Conservation (phyloP, 2,888 invertebrate genomes). For the Hydropsyche betteni region DNA sequence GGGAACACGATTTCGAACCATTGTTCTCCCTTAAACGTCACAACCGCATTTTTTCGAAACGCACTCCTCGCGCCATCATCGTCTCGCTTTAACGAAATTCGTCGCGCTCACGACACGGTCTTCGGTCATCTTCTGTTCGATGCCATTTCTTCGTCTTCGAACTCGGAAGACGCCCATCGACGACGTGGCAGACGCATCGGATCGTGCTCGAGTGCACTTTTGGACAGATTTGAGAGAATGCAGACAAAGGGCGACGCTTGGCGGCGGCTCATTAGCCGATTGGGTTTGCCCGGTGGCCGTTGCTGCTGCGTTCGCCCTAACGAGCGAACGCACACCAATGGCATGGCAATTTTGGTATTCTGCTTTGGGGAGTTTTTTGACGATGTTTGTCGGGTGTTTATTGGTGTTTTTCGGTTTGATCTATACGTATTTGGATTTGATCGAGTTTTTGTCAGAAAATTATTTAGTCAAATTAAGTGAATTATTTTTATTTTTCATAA, state of each 20-base stretch:
- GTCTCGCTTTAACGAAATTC: too few relatives aligned
- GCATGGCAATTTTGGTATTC: conserved; percentile 18
- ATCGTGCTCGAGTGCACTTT: neutral
- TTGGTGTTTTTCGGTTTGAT: neutral
- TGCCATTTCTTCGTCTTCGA: neutral
- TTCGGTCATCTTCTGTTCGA: neutral
- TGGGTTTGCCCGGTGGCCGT: conserved; percentile 42
- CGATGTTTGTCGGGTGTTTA: neutral
- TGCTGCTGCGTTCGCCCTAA: conserved; percentile 34
- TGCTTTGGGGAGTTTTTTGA: neutral
- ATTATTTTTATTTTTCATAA: too few relatives aligned
- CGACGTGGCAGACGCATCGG: neutral
- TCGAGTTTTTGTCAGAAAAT: too few relatives aligned
- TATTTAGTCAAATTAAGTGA: too few relatives aligned
- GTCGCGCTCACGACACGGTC: neutral
- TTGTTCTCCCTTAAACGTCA: neutral
- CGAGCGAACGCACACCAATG: conserved; percentile 3
- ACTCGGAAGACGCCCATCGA: neutral
- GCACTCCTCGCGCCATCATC: too few relatives aligned
- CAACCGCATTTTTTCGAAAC: too few relatives aligned
- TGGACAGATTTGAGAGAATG: neutral
- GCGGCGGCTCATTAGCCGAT: conserved; percentile 50
- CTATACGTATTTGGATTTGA: too few relatives aligned
- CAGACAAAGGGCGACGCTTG: conserved; percentile 30
- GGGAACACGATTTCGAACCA: neutral